A percentile compares a stretch with the other conserved stretches of the same genome.
Conservation (phyloP, 2,888 invertebrate genomes). For the Metallyticus violacea region DNA sequence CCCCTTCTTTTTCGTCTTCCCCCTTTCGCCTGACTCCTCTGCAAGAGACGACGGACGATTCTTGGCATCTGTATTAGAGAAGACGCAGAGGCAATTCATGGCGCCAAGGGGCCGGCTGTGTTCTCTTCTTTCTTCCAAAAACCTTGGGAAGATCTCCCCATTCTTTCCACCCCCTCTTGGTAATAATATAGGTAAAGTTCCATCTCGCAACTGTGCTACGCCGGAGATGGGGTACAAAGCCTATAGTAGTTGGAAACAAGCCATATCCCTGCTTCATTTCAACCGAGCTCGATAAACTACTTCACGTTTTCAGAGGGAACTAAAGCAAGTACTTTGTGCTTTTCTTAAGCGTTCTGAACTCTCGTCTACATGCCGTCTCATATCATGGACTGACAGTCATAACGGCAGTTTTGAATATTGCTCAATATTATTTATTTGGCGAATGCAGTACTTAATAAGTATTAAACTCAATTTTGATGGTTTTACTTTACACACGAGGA, state of each 20-base stretch:
- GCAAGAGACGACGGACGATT: neutral
- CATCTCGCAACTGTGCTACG: neutral
- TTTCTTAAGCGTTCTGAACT: too few relatives aligned
- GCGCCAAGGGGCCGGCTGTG: constrained; percentile 2
- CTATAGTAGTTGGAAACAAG: neutral
- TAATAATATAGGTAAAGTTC: constrained; percentile 18
- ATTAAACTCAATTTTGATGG: too few relatives aligned
- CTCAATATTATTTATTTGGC: too few relatives aligned
- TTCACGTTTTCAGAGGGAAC: too few relatives aligned
- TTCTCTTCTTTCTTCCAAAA: neutral
- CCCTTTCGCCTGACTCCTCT: too few relatives aligned
- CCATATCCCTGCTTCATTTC: neutral
- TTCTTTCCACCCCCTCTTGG: neutral
- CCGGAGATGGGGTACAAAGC: neutral
- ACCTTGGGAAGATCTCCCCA: constrained; percentile 8
- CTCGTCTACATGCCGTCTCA: too few relatives aligned
- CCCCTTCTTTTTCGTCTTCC: neutral
- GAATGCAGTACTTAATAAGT: too few relatives aligned
- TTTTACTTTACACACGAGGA: too few relatives aligned
- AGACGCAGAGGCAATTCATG: constrained; percentile 16
- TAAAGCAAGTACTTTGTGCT: too few relatives aligned
- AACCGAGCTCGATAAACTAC: too few relatives aligned
- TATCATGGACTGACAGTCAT: too few relatives aligned
- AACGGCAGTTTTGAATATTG: too few relatives aligned
- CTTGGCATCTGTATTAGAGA: constrained; percentile 12